Evolutionary conservation across 2,797 vertebrate species (phyloP).

Genomic region (Scleropages formosus): DNA sequence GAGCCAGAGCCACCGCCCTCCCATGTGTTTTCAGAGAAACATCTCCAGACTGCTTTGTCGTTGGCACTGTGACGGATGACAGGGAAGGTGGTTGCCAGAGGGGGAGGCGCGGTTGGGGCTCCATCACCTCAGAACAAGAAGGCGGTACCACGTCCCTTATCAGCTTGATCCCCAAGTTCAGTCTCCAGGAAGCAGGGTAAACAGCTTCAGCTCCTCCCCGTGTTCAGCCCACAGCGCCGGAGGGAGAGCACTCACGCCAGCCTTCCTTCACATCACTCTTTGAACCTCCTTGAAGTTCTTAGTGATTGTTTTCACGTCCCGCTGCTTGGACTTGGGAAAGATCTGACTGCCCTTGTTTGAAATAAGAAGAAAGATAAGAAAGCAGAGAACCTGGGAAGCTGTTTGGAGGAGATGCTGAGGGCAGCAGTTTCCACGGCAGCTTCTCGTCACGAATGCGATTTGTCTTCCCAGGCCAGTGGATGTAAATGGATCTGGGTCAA

Average conservation of each 20-base stretch:
- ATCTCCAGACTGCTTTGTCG: background rate
- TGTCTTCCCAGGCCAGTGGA: constrained; percentile 1
- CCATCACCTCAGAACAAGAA: too few species aligned
- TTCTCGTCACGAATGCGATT: background rate
- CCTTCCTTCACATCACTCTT: too few species aligned
- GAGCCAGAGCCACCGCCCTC: background rate
- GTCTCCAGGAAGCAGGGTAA: background rate
- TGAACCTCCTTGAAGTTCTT: too few species aligned
- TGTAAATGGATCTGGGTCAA: background rate
- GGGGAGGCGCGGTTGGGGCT: background rate
- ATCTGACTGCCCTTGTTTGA: background rate
- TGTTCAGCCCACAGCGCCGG: background rate
- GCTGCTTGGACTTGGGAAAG: background rate
- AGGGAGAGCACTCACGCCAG: too few species aligned
- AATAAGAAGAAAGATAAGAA: background rate
- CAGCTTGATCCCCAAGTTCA: too few species aligned
- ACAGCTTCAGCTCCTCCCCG: background rate
- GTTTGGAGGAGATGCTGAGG: constrained; percentile 4
- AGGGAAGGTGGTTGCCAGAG: background rate
- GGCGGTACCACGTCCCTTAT: too few species aligned
- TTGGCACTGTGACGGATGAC: background rate
- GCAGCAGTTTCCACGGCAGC: background rate
- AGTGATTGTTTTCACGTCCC: background rate
- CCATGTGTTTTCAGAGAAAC: background rate
- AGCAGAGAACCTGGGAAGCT: background rate